These are phyloP conservation scores for Drosophila orosa DNA, from an alignment of 1,140 invertebrate species.

Conservation along the genomic window DNA sequence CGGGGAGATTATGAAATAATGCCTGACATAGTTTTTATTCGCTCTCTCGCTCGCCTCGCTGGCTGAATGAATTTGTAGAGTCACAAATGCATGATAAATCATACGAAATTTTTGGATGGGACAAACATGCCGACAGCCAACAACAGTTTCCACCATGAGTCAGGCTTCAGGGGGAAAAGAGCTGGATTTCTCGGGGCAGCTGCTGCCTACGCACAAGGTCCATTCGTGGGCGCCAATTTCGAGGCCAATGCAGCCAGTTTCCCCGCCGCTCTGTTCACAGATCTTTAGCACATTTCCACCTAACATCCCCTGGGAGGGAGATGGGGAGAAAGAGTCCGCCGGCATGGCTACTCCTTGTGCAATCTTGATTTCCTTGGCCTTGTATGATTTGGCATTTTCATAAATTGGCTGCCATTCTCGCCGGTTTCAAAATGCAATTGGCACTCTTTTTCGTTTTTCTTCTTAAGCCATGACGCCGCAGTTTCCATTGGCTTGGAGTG, in stretches of 20 bases:
- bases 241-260: conserved; percentile 38
- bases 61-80: conserved; percentile 69
- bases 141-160: conserved; percentile 44
- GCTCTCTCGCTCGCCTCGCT: conserved; percentile 6
- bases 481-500: conserved; percentile 38
- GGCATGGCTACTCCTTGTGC: conserved; percentile 53
- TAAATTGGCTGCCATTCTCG: conserved; percentile 82
- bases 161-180: conserved; percentile 21
- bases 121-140: conserved; percentile 81
- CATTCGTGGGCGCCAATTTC: conserved; percentile 67
- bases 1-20: conserved; percentile 70
- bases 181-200: conserved; percentile 9
- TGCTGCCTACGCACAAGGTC: conserved; percentile 64
- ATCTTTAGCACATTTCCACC: conserved; percentile 64
- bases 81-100: conserved; percentile 83
- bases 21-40: conserved; percentile 74
- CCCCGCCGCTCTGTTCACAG: conserved; percentile 9
- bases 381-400: conserved; percentile 80
- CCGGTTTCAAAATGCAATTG: conserved; percentile 72
- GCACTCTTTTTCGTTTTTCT: conserved; percentile 69
- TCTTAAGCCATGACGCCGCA: conserved; percentile 46
- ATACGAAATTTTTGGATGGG: conserved; percentile 69
- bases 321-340: neutral
- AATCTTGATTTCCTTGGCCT: conserved; percentile 80
- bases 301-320: conserved; percentile 1